Percentiles rank a stretch among this genome's conserved stretches.
phyloP scores from a whole-genome alignment of 2,888 invertebrate genomes.

The Nebria brevicollis region DNA sequence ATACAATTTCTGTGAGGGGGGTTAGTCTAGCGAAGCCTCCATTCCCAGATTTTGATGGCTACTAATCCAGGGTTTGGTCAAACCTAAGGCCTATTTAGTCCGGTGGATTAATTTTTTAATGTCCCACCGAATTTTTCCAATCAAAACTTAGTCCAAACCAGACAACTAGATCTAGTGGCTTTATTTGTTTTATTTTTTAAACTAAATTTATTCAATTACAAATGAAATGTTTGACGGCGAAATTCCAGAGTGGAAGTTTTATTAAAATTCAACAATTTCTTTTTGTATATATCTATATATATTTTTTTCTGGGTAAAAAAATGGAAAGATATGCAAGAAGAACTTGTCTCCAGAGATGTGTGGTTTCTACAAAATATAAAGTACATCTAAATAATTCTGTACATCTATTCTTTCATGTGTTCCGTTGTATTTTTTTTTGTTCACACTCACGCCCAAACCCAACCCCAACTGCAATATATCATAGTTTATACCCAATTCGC shows the following conservation, averaged over 20 bases:
- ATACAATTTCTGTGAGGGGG: conserved; percentile 6
- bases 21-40: conserved; percentile 8
- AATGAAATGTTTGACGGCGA: too few species aligned
- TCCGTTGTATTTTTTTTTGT: neutral
- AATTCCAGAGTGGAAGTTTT: too few species aligned
- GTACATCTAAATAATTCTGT: neutral
- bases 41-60: neutral
- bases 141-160: neutral
- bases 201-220: too few species aligned
- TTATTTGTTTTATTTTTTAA: neutral
- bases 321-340: neutral
- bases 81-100: conserved; percentile 57
- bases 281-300: neutral
- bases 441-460: conserved; percentile 3
- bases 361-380: conserved; percentile 1
- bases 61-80: conserved; percentile 61
- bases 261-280: too few species aligned
- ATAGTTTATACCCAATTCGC: conserved; percentile 34
- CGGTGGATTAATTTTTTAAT: conserved; percentile 62
- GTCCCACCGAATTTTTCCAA: conserved; percentile 48
- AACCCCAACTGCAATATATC: conserved; percentile 34
- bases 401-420: neutral
- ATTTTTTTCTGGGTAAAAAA: neutral
- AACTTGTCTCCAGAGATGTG: neutral
- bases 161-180: neutral